Conservation (phyloP, 2,113 vertebrate genomes). For the Pseudopipra pipra region DNA sequence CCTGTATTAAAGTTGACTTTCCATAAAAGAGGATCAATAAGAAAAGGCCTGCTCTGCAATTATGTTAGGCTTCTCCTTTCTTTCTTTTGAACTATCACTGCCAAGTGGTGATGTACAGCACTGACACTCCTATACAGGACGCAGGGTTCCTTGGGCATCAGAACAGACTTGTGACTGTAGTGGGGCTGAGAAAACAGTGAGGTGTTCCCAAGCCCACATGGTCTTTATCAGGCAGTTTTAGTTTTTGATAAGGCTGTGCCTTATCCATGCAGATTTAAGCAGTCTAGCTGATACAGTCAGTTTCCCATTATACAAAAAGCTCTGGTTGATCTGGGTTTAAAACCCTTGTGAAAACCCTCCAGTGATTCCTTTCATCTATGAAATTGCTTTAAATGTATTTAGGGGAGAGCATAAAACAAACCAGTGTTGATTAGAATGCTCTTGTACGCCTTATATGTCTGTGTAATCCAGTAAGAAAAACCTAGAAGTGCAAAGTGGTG, state of each 20-base stretch:
- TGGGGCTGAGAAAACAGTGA: rapidly evolving
- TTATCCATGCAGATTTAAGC: background rate
- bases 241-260: background rate
- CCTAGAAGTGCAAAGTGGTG: background rate
- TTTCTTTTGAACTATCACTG: background rate
- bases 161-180: background rate
- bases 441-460: background rate
- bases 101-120: background rate
- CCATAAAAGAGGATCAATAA: background rate
- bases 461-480: background rate
- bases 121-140: rapidly evolving
- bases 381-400: background rate
- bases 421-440: background rate
- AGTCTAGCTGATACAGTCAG: background rate
- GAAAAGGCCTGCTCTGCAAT: background rate
- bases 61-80: background rate
- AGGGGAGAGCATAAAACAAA: background rate
- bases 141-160: rapidly evolving
- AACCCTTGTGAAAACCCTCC: background rate
- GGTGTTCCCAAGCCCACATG: background rate
- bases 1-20: background rate
- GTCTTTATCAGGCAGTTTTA: background rate
- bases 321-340: background rate
- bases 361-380: background rate
- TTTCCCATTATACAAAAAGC: background rate